Base-by-base conservation (phyloP, 2,797 vertebrate species). In the Pitangus sulphuratus region DNA sequence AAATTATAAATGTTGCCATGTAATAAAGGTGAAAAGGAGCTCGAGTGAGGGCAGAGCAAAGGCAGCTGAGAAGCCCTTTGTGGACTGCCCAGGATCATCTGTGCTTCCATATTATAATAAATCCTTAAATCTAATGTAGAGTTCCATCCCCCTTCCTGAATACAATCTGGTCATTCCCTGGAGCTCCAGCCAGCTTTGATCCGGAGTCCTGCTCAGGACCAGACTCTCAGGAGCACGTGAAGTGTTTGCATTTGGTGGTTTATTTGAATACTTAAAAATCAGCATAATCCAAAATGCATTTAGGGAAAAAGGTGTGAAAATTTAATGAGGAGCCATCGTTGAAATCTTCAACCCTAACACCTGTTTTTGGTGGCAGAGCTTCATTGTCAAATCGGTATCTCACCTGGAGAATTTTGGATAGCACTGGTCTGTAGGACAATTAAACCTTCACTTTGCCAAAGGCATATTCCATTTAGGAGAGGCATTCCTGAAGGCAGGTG, bases 321-420 rank as follows among this genome's bases (percentile, higher is more conserved):
- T 17, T 53, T 44, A 68, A 68, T 53, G 37, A 42, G 15, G 54
- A 66, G 24, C 44, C 16, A 20, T 42, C 5, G 19, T 7, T 20
- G 19, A 71, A 61, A 58, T 12, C 50, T 58, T 40, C 17, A 45
- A 22, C 24, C 24, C 6, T 40, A 13, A 26, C 25, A 40, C 15
- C 20, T 78, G 0, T 11, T 62, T 57, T 28, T 70, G 42, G 18
- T 47, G 40, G 12, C 17, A 77, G 42, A 82, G 40, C 13, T 7
- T 79, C 1, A 0, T 0, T 47, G 20, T 17, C 22, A 22, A 20
- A 15, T 12, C 3, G 0, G 1, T 35, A 12, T 30, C 28, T 62
- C 7, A 15, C 12, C 30, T 11, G 30, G 6, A 56, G 15, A 5
- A 15, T 51, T 68, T 57, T 30, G 39, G 12, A 3, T 44, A 39